A percentile compares a stretch with the other conserved stretches of the same genome.
phyloP scores from a whole-genome alignment of 2,797 vertebrate genomes.

The Trachops cirrhosus region DNA sequence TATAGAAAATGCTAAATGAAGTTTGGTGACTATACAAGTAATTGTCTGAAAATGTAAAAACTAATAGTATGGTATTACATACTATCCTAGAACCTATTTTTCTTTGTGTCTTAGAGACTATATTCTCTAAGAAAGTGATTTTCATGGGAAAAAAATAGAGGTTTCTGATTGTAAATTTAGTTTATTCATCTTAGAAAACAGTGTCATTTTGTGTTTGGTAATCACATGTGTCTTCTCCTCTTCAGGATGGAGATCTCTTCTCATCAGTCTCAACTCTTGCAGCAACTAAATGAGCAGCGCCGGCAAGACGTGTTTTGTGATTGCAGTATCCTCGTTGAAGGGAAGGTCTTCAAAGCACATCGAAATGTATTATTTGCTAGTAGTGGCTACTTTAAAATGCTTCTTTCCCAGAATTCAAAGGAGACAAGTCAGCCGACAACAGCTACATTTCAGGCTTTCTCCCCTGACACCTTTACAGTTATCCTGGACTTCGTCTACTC shows the following conservation, averaged over 20 bases:
- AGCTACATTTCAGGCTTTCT: slow-evolving; percentile 95
- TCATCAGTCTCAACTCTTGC: slow-evolving; percentile 93
- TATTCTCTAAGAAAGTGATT: slow-evolving; percentile 1
- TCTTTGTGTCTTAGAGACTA: not conserved
- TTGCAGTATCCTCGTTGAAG: slow-evolving; percentile 95
- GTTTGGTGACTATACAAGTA: not conserved
- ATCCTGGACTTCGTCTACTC: slow-evolving; percentile 98
- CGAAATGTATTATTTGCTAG: slow-evolving; percentile 96
- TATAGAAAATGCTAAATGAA: not conserved
- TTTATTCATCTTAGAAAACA: not conserved
- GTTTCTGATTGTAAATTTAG: not conserved
- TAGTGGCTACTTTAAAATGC: slow-evolving; percentile 98
- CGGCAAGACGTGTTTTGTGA: slow-evolving; percentile 96
- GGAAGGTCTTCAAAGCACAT: slow-evolving; percentile 95
- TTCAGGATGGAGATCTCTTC: slow-evolving; percentile 92
- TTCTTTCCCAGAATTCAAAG: slow-evolving; percentile 90
- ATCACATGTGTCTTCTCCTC: not conserved
- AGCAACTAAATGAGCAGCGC: slow-evolving; percentile 96
- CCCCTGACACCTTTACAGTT: slow-evolving; percentile 93
- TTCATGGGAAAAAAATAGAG: not conserved
- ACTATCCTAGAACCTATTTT: not conserved
- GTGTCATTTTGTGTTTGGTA: not conserved
- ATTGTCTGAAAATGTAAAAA: not conserved
- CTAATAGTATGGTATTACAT: not conserved
- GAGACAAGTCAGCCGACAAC: slow-evolving; percentile 86